These are phyloP conservation scores for Cerceris rybyensis DNA, from an alignment of 2,888 invertebrate species.

Conservation along the genomic window DNA sequence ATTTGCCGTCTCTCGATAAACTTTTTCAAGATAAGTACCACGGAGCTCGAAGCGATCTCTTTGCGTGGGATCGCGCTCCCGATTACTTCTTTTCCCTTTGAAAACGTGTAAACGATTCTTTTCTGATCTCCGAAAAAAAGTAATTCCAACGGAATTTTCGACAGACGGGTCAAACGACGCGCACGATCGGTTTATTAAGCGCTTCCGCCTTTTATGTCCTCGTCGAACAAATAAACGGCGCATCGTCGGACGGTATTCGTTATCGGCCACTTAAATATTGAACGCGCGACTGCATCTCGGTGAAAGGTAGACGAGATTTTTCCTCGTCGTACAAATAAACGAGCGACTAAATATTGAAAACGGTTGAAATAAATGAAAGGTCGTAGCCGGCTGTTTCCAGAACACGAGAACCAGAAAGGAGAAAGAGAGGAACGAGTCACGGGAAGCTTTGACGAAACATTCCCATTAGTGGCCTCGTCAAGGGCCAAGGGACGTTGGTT, in stretches of 20 bases:
- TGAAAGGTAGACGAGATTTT: neutral
- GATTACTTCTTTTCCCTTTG: too few relatives aligned
- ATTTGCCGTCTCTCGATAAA: neutral
- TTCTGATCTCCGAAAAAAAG: too few relatives aligned
- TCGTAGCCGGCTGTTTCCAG: too few relatives aligned
- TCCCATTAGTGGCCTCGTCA: constrained; percentile 40
- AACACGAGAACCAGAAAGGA: neutral
- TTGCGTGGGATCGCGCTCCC: neutral
- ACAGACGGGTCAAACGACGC: too few relatives aligned
- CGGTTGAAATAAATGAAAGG: neutral
- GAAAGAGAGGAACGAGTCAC: constrained; percentile 11
- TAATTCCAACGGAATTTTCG: too few relatives aligned
- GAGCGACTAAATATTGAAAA: constrained; percentile 34
- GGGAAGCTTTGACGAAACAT: constrained; percentile 50
- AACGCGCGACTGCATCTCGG: neutral
- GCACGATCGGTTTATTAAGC: too few relatives aligned
- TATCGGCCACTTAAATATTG: constrained; percentile 1
- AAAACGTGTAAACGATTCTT: too few relatives aligned
- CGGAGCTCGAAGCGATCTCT: neutral
- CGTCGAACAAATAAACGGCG: neutral
- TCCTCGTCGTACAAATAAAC: constrained; percentile 20
- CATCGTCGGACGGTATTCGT: neutral
- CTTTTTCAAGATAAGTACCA: neutral
- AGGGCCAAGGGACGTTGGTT: constrained; percentile 27
- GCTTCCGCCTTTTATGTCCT: too few relatives aligned